Evolutionary conservation across 2,888 invertebrate species (phyloP), one percentile per base, ranked within the genome.

Genomic region (Drosophila histrio): DNA sequence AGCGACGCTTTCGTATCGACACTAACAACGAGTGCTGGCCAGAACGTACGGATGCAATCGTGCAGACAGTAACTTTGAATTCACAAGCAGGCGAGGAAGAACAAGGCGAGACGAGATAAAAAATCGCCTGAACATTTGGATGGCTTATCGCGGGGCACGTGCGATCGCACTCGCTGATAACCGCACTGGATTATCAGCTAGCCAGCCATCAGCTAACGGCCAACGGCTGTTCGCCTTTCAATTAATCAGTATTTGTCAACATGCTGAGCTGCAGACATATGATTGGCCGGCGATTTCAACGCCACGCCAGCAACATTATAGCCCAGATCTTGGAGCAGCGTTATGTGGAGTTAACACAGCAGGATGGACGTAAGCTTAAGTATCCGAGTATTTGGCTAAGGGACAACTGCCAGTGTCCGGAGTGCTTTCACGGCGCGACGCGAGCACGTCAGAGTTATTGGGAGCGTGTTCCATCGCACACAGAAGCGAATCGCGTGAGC

Each of bases 301-400:
- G 71, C 5, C 22, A 61, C 30, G 44, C 69, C 24, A 74, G 62
- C 47, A 57, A 54, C 39, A 53, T 65, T 7, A 46, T 41, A 11
- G 83, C 60, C n/a, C 50, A 50, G 11, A 19, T 72, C 17, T 11
- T 62, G 15, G 71, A 80, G 11, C 72, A 70, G 2, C 76, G 76
- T 8, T 72, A 66, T 56, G 74, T 89, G 39, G 72, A 83, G 9
- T 17, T 89, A 0, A 49, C 49, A 5, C 62, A 73, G 13, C 11
- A 36, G 2, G 53, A 75, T 32, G 76, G 66, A 3, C 36, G 26
- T n/a, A 54, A 68, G 32, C 69, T 93, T 1, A 89, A 93, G 72
- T 95, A 94, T 85, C 96, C 96, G 0, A 92, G 93, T 62, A 93
- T 95, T 30, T 96, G 95, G 95, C 89, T 96, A 17, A 91, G 96